Conservation (phyloP, 1,140 invertebrate genomes). For the Eufriesea mexicana region DNA sequence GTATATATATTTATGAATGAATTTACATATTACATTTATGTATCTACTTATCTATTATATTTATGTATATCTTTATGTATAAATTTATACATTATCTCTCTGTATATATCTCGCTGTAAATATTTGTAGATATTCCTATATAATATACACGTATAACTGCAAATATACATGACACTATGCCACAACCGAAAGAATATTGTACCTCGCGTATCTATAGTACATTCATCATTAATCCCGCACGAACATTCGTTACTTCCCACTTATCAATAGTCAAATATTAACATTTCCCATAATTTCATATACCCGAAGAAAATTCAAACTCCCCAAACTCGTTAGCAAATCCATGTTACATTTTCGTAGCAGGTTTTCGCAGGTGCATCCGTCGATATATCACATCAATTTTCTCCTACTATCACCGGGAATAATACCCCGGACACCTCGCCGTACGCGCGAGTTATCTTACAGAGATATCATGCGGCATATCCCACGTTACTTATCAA, state of each 20-base stretch:
- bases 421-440: constrained; percentile 47
- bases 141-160: no score
- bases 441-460: constrained; percentile 55
- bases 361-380: constrained; percentile 26
- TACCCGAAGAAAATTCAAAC: no score
- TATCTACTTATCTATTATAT: no score
- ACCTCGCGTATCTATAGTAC: background rate
- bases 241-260: background rate
- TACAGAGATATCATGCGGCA: constrained; percentile 60
- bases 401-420: constrained; percentile 4
- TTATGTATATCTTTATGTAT: no score
- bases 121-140: no score
- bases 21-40: no score
- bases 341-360: background rate
- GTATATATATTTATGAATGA: no score
- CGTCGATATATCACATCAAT: constrained; percentile 1
- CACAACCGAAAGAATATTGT: no score
- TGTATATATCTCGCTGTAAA: no score
- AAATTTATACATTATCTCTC: no score
- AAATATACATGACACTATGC: no score
- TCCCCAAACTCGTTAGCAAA: no score
- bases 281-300: background rate
- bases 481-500: constrained; percentile 66
- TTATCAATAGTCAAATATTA: background rate
- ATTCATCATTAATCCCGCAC: background rate